A percentile compares a stretch with the other conserved stretches of the same genome.
Conservation (phyloP, 2,888 invertebrate species). For the Tetranychus piercei region DNA sequence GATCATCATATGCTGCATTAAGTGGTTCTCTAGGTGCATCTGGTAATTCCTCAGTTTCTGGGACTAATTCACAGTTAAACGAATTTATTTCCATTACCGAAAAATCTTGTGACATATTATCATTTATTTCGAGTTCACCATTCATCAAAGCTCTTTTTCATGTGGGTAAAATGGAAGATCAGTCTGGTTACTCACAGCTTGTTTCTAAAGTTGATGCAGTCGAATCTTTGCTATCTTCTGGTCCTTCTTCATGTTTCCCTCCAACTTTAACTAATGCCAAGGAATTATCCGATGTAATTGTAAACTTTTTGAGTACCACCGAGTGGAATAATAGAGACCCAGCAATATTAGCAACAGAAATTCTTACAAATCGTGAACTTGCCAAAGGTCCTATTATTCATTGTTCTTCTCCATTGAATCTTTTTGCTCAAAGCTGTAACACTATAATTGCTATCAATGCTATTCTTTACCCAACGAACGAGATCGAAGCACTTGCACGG, state of each 20-base stretch:
- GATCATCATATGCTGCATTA: neutral
- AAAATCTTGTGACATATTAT: constrained; percentile 30
- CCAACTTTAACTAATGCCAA: constrained; percentile 1
- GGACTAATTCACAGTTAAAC: neutral
- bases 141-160: constrained; percentile 32
- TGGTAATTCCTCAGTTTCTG: neutral
- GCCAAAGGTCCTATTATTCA: constrained; percentile 4
- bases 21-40: constrained; percentile 5
- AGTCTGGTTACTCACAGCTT: constrained; percentile 46
- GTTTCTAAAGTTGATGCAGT: constrained; percentile 54
- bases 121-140: constrained; percentile 30
- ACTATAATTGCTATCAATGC: constrained; percentile 7
- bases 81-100: constrained; percentile 31
- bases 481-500: constrained; percentile 57
- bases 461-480: constrained; percentile 50
- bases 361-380: neutral
- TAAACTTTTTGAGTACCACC: neutral
- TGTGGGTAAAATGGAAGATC: constrained; percentile 33
- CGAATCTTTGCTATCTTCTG: neutral
- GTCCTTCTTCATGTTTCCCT: neutral
- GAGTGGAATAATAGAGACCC: constrained; percentile 12
- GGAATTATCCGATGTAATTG: constrained; percentile 2
- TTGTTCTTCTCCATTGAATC: neutral
- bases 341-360: neutral
- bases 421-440: neutral